Evolutionary conservation across 1,140 invertebrate genomes (phyloP).

Genomic region (Brachionus asplanchnoidis): DNA sequence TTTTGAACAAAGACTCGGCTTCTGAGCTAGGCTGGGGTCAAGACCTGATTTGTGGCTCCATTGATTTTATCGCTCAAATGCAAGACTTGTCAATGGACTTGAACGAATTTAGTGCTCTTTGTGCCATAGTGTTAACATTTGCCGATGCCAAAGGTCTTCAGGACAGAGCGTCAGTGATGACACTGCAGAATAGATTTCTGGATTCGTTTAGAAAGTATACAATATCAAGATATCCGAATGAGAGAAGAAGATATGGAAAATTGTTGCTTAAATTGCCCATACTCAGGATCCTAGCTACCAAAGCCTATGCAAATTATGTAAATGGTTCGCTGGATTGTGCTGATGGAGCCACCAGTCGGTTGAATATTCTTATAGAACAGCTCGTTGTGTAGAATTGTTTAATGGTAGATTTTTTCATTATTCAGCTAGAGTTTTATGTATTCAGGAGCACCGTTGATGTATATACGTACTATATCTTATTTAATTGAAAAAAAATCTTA

Average conservation of each 20-base stretch:
- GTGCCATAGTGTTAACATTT: conserved; percentile 39
- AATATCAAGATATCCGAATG: conserved; percentile 29
- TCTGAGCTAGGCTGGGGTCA: conserved; percentile 32
- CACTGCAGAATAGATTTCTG: not conserved
- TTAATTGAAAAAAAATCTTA: not conserved
- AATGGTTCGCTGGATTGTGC: conserved; percentile 36
- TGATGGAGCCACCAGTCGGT: conserved; percentile 16
- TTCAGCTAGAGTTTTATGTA: not conserved
- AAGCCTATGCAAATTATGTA: conserved; percentile 35
- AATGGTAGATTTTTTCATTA: not conserved
- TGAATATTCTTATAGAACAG: conserved; percentile 25
- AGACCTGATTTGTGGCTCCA: conserved; percentile 38
- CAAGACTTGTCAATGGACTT: conserved; percentile 32
- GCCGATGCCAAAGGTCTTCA: conserved; percentile 35
- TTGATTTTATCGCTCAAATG: conserved; percentile 42
- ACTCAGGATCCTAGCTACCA: conserved; percentile 22
- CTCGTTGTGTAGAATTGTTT: not conserved
- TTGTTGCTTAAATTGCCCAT: conserved; percentile 21
- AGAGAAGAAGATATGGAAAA: conserved; percentile 7
- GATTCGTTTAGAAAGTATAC: conserved; percentile 40
- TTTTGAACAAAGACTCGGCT: conserved; percentile 38
- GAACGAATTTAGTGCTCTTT: conserved; percentile 38
- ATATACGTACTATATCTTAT: not conserved
- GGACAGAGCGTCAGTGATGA: not conserved
- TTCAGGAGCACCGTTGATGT: not conserved